Evolutionary conservation across 2,797 vertebrate genomes (phyloP), one percentile per base, ranked within the genome.

Genomic region (Chelon auratus): DNA sequence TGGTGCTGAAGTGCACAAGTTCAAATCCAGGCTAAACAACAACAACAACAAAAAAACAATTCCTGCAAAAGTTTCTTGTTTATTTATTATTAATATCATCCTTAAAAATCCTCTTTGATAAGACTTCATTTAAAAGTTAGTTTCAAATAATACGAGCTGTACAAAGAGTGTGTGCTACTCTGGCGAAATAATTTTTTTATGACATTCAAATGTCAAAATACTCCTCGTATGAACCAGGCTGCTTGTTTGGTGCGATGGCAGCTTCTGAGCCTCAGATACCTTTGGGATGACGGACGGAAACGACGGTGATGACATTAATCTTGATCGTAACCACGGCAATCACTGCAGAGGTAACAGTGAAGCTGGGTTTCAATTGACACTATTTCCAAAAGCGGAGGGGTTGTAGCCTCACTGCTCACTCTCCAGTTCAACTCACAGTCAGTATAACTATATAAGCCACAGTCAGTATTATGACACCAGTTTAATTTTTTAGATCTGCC

Each of bases 241-340:
- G 14, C 10, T 3, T 43, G 73, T 72, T 51, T 68, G 37, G 22
- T 0, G 22, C 56, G 20, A 18, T 26, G 9, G 24, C 37, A 60
- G 12, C 26, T 43, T 20, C 36, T 55, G 43, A 47, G 54, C 37
- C 13, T 39, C 11, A 71, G 62, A 62, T 58, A 48, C 54, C 17
- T 60, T 53, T 60, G 20, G 39, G 62, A 71, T 54, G 33, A 65
- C 22, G 22, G 22, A 22, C 22, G 22, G 22, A 22, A 36, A 53
- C 33, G 57, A 50, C 40, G 61, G 52, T 14, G 18, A 71, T 68
- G 17, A 40, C 56, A 75, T 52, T 36, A 15, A 22, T 77, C 18
- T 55, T 56, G 17, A 68, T 64, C 17, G 50, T 47, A 60, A 70
- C 62, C 62, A 60, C 33, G 51, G 45, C 53, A 14, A 73, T 66